Conservation (phyloP, 2,113 vertebrate species). For the Cephalopholis sonnerati region DNA sequence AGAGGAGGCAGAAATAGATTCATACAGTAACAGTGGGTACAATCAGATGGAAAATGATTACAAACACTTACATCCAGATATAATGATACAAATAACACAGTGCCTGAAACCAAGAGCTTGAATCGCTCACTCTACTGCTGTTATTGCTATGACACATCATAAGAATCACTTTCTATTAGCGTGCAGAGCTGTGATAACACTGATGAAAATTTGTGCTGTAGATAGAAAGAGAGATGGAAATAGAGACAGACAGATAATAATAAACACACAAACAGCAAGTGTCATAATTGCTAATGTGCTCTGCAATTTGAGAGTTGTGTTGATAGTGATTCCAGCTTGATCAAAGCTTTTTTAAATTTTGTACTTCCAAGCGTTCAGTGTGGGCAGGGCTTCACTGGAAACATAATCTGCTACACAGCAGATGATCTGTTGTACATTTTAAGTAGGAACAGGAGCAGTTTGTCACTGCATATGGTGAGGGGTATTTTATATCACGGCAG, state of each 20-base stretch:
- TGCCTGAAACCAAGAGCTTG: neutral
- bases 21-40: neutral
- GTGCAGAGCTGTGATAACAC: neutral
- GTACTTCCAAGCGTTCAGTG: neutral
- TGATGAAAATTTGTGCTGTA: constrained; percentile 6
- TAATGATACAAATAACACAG: neutral
- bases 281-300: constrained; percentile 9
- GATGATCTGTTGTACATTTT: neutral
- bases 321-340: constrained; percentile 3
- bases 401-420: neutral
- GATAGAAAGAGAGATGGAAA: neutral
- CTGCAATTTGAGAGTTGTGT: neutral
- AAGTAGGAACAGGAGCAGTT: neutral
- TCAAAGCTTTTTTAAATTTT: constrained; percentile 11
- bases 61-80: neutral
- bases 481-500: neutral
- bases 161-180: constrained; percentile 22
- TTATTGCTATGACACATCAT: constrained; percentile 4
- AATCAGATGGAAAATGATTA: constrained; percentile 1
- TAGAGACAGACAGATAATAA: constrained; percentile 24
- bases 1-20: neutral
- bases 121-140: neutral
- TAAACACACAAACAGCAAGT: neutral
- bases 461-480: neutral
- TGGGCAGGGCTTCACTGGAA: neutral